A percentile compares a stretch with the other conserved stretches of the same genome.
phyloP scores from a whole-genome alignment of 2,113 vertebrate genomes.

The Sylvia atricapilla region DNA sequence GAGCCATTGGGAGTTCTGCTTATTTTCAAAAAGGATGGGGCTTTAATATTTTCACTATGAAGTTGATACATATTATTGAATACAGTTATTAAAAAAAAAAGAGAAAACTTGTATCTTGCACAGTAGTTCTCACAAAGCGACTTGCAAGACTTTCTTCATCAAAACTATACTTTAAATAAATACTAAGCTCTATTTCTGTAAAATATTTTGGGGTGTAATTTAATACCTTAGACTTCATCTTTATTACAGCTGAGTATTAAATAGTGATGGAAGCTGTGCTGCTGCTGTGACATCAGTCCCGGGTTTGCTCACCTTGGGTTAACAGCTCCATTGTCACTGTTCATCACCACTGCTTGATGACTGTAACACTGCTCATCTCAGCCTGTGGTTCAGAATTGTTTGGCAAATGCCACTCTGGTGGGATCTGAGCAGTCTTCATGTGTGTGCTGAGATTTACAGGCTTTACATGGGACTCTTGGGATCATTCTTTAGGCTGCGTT shows the following conservation, averaged over 20 bases:
- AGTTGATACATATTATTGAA: background rate
- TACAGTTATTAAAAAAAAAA: background rate
- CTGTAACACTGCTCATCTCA: background rate
- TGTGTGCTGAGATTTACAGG: background rate
- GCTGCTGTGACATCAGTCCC: fast-evolving
- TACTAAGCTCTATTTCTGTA: background rate
- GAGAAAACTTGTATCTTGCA: background rate
- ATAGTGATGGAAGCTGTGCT: background rate
- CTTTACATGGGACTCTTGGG: background rate
- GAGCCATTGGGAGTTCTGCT: background rate
- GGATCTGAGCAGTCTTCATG: background rate
- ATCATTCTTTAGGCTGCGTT: background rate
- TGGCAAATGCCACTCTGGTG: background rate
- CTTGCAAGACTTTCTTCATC: background rate
- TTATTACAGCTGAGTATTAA: background rate
- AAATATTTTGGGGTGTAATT: background rate
- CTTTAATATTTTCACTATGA: background rate
- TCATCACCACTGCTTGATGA: background rate
- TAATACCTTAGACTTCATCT: background rate
- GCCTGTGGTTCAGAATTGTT: background rate
- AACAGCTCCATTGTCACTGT: background rate
- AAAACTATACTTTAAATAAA: background rate
- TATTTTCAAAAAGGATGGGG: background rate
- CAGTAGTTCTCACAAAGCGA: background rate
- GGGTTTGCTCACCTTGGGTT: background rate